Base-by-base conservation (phyloP, 2,797 vertebrate species). In the Pteropus rufus region DNA sequence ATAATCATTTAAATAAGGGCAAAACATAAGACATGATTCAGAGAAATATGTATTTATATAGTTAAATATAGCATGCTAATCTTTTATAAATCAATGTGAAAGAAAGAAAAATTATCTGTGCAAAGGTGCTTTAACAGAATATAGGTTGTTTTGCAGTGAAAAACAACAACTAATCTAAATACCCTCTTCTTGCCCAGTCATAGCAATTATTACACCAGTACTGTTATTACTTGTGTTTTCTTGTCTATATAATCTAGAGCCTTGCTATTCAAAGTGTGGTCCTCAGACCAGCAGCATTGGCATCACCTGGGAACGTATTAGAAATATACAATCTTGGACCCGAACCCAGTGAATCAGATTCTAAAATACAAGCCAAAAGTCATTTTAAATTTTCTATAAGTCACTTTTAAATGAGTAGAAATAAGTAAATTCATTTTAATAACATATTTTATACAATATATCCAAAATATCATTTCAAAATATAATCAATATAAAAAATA, bases 1-100 rank as follows among this genome's bases (percentile, higher is more conserved):
- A 89, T 76, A 80, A 91, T 49, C 24, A 91, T 60, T 96, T 96
- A 87, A 92, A 64, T 60, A 79, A 93, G 86, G 15, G 39, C 34
- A 93, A 87, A 91, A 91, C 34, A 72, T 81, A 89, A 87, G 54
- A 91, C 34, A 19, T 26, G 19, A 83, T 62, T 62, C 73, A 91
- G 24, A 90, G 31, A 87, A 89, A 60, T 86, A 39, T 54, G 29
- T 88, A 91, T 81, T 84, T 94, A 73, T 62, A 3, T 89, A 54
- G 62, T 77, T 95, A 91, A 94, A 60, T 65, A 91, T 26, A 80
- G 58, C 36, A 70, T 46, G 44, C 29, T 91, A 72, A 90, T 81
- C 23, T 82, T 85, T 91, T 84, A 44, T 86, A 73, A 89, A 93
- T 94, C 79, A 82, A 46, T 85, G 69, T 46, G 7, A 89, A 93